These are phyloP conservation scores for Sorex maritimensis DNA, from an alignment of 2,797 vertebrate genomes.

Conservation along the genomic window DNA sequence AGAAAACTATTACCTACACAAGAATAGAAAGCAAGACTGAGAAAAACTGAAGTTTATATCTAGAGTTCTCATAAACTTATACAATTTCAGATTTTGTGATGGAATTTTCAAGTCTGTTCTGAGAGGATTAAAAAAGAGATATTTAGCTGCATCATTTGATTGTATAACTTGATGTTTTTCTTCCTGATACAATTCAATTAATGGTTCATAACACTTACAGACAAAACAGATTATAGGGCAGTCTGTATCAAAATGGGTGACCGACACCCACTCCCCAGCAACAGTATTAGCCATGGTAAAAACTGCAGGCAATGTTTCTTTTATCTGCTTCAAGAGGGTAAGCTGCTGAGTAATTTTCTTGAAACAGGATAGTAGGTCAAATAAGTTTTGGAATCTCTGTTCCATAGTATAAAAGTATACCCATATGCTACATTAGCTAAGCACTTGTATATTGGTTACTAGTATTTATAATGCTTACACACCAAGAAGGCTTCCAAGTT, in stretches of 20 bases:
- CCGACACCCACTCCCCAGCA: no score
- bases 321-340: no score
- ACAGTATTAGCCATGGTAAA: no score
- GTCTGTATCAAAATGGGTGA: neutral
- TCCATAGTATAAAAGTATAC: neutral
- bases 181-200: slow-evolving; percentile 52
- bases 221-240: slow-evolving; percentile 32
- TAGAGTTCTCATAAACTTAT: slow-evolving; percentile 59
- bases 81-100: slow-evolving; percentile 48
- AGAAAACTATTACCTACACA: slow-evolving; percentile 46
- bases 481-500: slow-evolving; percentile 68
- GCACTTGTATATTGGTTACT: slow-evolving; percentile 14
- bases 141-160: slow-evolving; percentile 45
- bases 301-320: no score
- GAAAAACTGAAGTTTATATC: slow-evolving; percentile 50
- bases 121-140: slow-evolving; percentile 61
- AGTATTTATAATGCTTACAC: slow-evolving; percentile 42
- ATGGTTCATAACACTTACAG: neutral
- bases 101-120: slow-evolving; percentile 22
- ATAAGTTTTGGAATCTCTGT: neutral
- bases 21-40: slow-evolving; percentile 45
- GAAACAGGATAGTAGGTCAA: no score
- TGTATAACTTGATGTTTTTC: neutral
- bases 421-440: neutral
- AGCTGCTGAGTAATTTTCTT: no score